Base-by-base conservation (phyloP, 2,797 vertebrate species). In the Gorsachius magnificus region DNA sequence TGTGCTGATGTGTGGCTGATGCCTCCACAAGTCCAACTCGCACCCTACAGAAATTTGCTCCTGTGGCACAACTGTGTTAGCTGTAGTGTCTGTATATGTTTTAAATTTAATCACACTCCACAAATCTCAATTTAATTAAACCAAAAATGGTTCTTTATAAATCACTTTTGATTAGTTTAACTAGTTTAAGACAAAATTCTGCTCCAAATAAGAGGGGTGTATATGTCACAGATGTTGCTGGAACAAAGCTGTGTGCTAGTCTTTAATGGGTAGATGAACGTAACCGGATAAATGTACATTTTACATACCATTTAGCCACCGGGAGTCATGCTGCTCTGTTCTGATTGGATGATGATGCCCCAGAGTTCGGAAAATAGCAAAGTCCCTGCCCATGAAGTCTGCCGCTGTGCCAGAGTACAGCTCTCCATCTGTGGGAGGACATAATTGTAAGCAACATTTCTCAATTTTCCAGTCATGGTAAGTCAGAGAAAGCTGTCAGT, bases 361-460 rank as follows among this genome's bases (percentile, higher is more conserved):
- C 61, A 99, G 98, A 50, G 99, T 99, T 86, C 99, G 98, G 98
- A 99, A 99, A 97, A 99, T 99, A 77, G 99, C 99, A 96, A 99
- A 99, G 96, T 99, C 99, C 95, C 99, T 98, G 78, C 99, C 99
- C 99, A 99, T 99, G 97, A 99, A 99, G 97, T 99, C 99, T 57
- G 99, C 99, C 14, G 99, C 99, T 13, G 99, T 99, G 88, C 99
- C 99, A 24, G 99, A 99, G 89, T 99, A 99, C 90, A 99, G 96
- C 69, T 99, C 99, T 64, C 99, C 99, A 97, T 99, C 99, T 99
- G 98, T 61, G 56, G 94, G 60, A 94, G 58, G 84, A 97, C 16
- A 69, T 82, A 96, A 95, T 51, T 95, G 65, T 56, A 61, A 90
- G 68, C 6, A 89, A 89, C 57, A 33, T 77, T 95, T 64, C 87